phyloP scores from a whole-genome alignment of 1,140 invertebrate genomes.

The Drosophila novamexicana region DNA sequence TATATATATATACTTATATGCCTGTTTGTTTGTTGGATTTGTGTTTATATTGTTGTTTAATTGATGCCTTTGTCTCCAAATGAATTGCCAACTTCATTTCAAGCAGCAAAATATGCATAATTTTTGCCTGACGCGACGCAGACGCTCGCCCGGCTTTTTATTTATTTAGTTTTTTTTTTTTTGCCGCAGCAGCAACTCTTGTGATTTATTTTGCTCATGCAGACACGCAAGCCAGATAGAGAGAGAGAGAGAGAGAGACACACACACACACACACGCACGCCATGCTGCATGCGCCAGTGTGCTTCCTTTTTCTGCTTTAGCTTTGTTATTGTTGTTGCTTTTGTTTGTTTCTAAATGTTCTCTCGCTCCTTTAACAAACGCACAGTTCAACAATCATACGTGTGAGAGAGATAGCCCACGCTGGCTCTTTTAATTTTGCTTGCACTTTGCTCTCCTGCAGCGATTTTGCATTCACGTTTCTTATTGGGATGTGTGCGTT shows the following conservation, averaged over 20 bases:
- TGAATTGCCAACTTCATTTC: slow-evolving; percentile 46
- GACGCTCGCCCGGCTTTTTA: slow-evolving; percentile 44
- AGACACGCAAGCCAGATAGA: slow-evolving; percentile 12
- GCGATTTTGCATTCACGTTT: slow-evolving; percentile 43
- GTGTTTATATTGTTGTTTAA: slow-evolving; percentile 42
- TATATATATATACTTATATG: not conserved
- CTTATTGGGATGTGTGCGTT: slow-evolving; percentile 19
- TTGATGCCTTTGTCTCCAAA: slow-evolving; percentile 45
- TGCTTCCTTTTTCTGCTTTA: slow-evolving; percentile 50
- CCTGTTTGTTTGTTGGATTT: slow-evolving; percentile 1
- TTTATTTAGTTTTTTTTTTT: slow-evolving; percentile 51
- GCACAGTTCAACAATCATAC: slow-evolving; percentile 6
- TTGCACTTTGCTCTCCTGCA: slow-evolving; percentile 51
- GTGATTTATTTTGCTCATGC: slow-evolving; percentile 56
- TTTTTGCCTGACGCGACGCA: slow-evolving; percentile 37
- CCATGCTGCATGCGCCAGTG: slow-evolving; percentile 17
- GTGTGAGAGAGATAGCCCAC: slow-evolving; percentile 5
- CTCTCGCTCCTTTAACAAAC: slow-evolving; percentile 44
- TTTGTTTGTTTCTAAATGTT: slow-evolving; percentile 47
- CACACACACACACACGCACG: not conserved
- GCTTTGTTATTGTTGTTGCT: slow-evolving; percentile 42
- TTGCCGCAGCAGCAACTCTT: slow-evolving; percentile 36
- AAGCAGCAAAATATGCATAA: slow-evolving; percentile 43
- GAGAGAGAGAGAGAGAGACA: slow-evolving; percentile 1
- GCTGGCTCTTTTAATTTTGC: slow-evolving; percentile 15